phyloP scores from a whole-genome alignment of 1,140 invertebrate genomes.

The Chelonus insularis region DNA sequence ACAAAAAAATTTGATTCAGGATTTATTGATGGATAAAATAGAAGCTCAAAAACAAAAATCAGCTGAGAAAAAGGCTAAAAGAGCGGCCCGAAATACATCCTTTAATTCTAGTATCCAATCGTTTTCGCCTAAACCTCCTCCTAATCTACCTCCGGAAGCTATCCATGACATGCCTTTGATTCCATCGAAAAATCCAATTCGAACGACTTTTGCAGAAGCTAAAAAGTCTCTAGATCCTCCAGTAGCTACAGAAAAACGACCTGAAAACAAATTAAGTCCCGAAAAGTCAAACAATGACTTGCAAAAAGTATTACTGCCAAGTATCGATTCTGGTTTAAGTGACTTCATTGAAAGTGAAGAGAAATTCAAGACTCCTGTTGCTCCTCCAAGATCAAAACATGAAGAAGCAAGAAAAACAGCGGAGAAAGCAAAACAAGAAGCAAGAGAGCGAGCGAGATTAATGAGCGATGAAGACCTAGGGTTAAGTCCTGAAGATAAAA shows the following conservation, averaged over 20 bases:
- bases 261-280: not conserved
- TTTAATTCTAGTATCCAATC: conserved; percentile 37
- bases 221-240: conserved; percentile 35
- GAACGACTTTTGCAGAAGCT: conserved; percentile 43
- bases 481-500: conserved; percentile 72
- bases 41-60: conserved; percentile 69
- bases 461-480: conserved; percentile 75
- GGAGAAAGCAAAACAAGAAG: conserved; percentile 69
- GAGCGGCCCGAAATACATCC: conserved; percentile 52
- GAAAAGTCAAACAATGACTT: conserved; percentile 3
- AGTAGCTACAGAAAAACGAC: not conserved
- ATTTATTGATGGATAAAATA: conserved; percentile 78
- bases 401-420: conserved; percentile 60
- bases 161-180: conserved; percentile 43
- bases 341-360: conserved; percentile 15
- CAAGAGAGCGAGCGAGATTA: conserved; percentile 68
- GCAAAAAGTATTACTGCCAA: conserved; percentile 3
- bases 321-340: not conserved
- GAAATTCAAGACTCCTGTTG: conserved; percentile 56
- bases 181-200: conserved; percentile 33
- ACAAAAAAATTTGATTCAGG: conserved; percentile 73
- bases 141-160: conserved; percentile 25
- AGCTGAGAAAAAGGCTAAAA: conserved; percentile 63
- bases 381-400: conserved; percentile 55
- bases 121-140: conserved; percentile 38